phyloP scores from a whole-genome alignment of 2,113 vertebrate genomes.

The Nothoprocta perdicaria region DNA sequence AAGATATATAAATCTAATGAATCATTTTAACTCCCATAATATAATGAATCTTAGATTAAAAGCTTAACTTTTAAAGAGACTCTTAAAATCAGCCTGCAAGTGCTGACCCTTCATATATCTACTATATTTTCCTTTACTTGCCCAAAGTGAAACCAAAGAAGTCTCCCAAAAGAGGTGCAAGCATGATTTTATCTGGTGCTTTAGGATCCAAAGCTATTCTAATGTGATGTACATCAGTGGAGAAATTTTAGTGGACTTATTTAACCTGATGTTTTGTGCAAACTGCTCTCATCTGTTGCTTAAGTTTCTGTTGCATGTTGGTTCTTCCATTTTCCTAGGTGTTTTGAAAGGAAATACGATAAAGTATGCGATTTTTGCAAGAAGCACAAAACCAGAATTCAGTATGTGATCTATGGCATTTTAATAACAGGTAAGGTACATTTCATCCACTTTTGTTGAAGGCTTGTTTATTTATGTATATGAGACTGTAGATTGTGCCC shows the following conservation, averaged over 20 bases:
- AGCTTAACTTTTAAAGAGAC: too few species aligned
- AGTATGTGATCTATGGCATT: slow-evolving; percentile 58
- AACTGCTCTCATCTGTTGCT: not conserved
- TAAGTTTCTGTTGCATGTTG: not conserved
- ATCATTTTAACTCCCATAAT: not conserved
- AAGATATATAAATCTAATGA: not conserved
- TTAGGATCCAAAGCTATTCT: not conserved
- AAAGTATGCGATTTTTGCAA: slow-evolving; percentile 57
- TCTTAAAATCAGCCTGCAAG: not conserved
- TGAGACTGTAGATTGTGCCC: not conserved
- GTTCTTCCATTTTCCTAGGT: slow-evolving; percentile 61
- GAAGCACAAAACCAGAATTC: slow-evolving; percentile 73
- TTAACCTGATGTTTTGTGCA: not conserved
- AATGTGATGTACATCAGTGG: not conserved
- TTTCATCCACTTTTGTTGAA: not conserved
- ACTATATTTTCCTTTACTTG: not conserved
- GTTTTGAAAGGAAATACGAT: slow-evolving; percentile 76
- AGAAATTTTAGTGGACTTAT: not conserved
- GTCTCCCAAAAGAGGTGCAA: fast-evolving
- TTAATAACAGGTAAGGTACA: slow-evolving; percentile 79
- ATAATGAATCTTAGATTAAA: not conserved
- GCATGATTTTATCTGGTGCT: not conserved
- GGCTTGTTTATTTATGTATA: not conserved
- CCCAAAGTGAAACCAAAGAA: not conserved
- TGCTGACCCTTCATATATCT: fast-evolving